These are phyloP conservation scores for Drosophila tripunctata DNA, from an alignment of 2,888 invertebrate genomes.

Conservation along the genomic window DNA sequence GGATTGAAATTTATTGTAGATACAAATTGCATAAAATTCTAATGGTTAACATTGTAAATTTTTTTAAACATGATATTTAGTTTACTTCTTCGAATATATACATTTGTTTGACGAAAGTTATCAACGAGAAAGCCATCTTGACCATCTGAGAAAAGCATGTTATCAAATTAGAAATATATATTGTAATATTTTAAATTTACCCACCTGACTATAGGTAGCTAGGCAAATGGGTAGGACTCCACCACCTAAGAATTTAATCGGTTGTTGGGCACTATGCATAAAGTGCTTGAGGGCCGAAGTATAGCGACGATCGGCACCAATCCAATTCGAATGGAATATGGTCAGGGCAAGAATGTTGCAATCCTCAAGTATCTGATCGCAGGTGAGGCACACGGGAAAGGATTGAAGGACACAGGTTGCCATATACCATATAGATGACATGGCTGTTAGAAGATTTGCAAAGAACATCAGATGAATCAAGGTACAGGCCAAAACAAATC, in stretches of 20 bases:
- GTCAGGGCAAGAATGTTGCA: slow-evolving; percentile 17
- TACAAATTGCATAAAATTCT: background rate
- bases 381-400: slow-evolving; percentile 35
- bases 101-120: slow-evolving; percentile 33
- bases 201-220: slow-evolving; percentile 29
- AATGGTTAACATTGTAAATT: too few species aligned
- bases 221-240: slow-evolving; percentile 34
- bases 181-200: background rate
- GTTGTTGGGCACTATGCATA: slow-evolving; percentile 36
- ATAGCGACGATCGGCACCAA: slow-evolving; percentile 23
- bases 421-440: slow-evolving; percentile 22
- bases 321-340: slow-evolving; percentile 42
- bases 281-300: slow-evolving; percentile 21
- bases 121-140: slow-evolving; percentile 35
- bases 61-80: background rate
- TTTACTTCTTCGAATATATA: slow-evolving; percentile 25
- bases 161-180: background rate
- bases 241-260: slow-evolving; percentile 30
- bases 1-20: background rate
- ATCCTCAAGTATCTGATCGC: slow-evolving; percentile 33
- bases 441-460: slow-evolving; percentile 16
- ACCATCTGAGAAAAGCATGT: slow-evolving; percentile 14
- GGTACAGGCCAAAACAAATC: slow-evolving; percentile 25
- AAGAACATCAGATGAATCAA: slow-evolving; percentile 34
- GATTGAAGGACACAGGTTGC: slow-evolving; percentile 22